These are phyloP conservation scores for Athene cunicularia DNA, from an alignment of 2,113 vertebrate genomes.

Conservation along the genomic window DNA sequence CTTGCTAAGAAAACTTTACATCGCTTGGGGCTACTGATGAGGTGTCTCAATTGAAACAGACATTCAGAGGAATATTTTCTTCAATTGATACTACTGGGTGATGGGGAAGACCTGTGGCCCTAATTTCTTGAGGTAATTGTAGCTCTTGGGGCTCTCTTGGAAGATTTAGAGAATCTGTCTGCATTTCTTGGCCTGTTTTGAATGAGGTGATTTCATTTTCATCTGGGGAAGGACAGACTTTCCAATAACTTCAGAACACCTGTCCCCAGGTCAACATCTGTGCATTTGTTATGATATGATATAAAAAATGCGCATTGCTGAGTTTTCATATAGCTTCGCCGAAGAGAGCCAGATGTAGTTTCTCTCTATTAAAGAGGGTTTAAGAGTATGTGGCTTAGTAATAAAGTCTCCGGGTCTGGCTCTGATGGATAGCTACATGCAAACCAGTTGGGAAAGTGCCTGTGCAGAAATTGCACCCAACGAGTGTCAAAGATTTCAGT, in stretches of 20 bases:
- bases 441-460: neutral
- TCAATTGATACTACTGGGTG: neutral
- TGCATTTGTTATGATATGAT: neutral
- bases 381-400: neutral
- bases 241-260: neutral
- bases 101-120: neutral
- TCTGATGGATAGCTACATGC: neutral
- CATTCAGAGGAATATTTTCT: neutral
- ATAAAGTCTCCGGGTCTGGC: neutral
- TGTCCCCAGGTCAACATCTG: neutral
- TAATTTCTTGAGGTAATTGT: neutral
- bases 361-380: neutral
- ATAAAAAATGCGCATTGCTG: neutral
- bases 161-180: neutral
- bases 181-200: neutral
- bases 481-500: accelerated
- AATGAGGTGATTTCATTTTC: neutral
- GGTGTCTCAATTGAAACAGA: neutral
- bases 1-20: neutral
- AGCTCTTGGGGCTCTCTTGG: neutral
- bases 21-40: neutral
- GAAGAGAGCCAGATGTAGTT: neutral
- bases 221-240: neutral
- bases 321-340: neutral
- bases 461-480: neutral